Percentiles rank a stretch among this genome's conserved stretches.
phyloP scores from a whole-genome alignment of 2,113 vertebrate species.

The Austrofundulus limnaeus region DNA sequence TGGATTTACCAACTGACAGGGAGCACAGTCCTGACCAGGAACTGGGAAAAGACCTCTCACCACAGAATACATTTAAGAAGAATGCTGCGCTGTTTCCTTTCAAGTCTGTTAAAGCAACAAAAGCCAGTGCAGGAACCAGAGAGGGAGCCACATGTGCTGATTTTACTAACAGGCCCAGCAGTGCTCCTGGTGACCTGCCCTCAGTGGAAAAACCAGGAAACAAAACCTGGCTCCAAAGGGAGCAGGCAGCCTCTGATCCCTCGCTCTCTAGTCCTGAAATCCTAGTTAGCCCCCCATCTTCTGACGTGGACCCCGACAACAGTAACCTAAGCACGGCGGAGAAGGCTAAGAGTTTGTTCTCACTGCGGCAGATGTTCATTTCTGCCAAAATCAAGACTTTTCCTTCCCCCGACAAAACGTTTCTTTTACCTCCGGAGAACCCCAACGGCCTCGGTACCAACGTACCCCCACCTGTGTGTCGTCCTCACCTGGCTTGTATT shows the following conservation, averaged over 20 bases:
- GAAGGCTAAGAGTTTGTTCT: constrained; percentile 74
- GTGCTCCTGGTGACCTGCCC: constrained; percentile 35
- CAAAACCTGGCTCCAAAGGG: constrained; percentile 19
- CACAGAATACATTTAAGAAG: constrained; percentile 64
- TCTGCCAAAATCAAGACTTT: constrained; percentile 56
- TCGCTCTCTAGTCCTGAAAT: constrained; percentile 55
- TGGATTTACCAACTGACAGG: constrained; percentile 8
- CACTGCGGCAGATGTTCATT: constrained; percentile 53
- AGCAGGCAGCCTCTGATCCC: constrained; percentile 33
- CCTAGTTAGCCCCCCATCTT: constrained; percentile 40
- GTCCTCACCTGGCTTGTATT: constrained; percentile 61
- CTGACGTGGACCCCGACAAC: constrained; percentile 55
- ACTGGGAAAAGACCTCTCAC: constrained; percentile 30
- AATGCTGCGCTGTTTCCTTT: constrained; percentile 72
- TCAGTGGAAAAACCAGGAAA: constrained; percentile 45
- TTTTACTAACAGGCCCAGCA: constrained; percentile 44
- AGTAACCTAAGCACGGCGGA: constrained; percentile 71
- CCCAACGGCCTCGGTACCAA: constrained; percentile 10
- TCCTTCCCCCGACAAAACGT: constrained; percentile 32
- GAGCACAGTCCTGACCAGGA: constrained; percentile 34
- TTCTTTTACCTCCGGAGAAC: constrained; percentile 20
- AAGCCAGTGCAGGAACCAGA: constrained; percentile 33
- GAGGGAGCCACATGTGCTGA: constrained; percentile 51
- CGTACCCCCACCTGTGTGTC: constrained; percentile 9
- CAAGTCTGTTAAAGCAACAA: constrained; percentile 60